A percentile compares a stretch with the other conserved stretches of the same genome.
Evolutionary conservation across 2,797 vertebrate genomes (phyloP).

Genomic region (Pelobates cultripes): DNA sequence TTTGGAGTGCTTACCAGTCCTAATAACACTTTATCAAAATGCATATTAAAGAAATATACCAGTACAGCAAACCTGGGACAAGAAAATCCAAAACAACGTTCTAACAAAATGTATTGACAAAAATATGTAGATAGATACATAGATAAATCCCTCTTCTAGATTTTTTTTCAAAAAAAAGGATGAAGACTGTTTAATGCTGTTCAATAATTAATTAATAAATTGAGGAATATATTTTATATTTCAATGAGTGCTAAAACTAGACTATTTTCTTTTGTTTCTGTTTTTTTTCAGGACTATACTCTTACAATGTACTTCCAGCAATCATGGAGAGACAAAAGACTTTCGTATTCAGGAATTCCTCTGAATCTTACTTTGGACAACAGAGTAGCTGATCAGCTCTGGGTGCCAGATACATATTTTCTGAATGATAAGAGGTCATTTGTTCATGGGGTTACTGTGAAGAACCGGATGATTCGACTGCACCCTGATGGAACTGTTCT

Average conservation of each 20-base stretch:
- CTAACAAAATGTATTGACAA: too few species aligned
- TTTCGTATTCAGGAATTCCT: slow-evolving; percentile 90
- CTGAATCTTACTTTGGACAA: slow-evolving; percentile 91
- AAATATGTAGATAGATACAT: too few species aligned
- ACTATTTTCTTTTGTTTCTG: slow-evolving; percentile 31
- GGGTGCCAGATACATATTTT: slow-evolving; percentile 95
- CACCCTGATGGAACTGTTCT: slow-evolving; percentile 94
- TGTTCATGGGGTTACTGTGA: slow-evolving; percentile 93
- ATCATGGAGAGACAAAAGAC: slow-evolving; percentile 90
- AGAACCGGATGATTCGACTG: slow-evolving; percentile 92
- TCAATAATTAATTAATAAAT: too few species aligned
- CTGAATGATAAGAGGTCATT: slow-evolving; percentile 96
- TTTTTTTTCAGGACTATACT: slow-evolving; percentile 85
- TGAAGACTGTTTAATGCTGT: too few species aligned
- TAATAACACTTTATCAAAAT: too few species aligned
- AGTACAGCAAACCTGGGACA: too few species aligned
- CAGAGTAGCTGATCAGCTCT: slow-evolving; percentile 91
- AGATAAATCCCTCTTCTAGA: too few species aligned
- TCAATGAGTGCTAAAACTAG: not conserved
- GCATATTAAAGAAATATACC: too few species aligned
- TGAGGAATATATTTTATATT: too few species aligned
- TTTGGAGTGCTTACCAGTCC: too few species aligned
- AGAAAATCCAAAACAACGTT: too few species aligned
- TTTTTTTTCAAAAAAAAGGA: too few species aligned
- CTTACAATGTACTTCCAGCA: slow-evolving; percentile 94